Conservation (phyloP, 2,888 invertebrate species). For the Protophormia terraenovae region DNA sequence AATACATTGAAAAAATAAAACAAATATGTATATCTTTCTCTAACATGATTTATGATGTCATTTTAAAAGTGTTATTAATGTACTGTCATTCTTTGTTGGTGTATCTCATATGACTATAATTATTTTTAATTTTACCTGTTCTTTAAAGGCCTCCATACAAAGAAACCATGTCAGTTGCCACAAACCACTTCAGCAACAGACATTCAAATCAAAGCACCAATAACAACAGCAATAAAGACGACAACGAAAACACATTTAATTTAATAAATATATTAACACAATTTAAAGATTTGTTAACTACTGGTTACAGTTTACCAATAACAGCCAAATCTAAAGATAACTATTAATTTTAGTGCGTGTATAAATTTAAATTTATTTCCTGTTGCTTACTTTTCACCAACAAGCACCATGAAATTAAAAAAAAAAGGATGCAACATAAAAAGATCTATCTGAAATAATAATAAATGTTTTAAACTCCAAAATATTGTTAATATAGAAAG, state of each 20-base stretch:
- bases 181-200: not conserved
- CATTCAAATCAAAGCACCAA: not conserved
- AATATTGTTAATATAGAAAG: slow-evolving; percentile 28
- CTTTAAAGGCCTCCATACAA: not conserved
- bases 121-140: slow-evolving; percentile 6
- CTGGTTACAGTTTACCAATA: slow-evolving; percentile 12
- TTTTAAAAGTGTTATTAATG: not conserved
- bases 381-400: not conserved
- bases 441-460: too few species aligned
- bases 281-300: slow-evolving; percentile 29
- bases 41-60: slow-evolving; percentile 11
- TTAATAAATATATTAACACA: slow-evolving; percentile 10
- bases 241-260: not conserved
- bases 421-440: not conserved
- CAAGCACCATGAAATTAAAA: not conserved
- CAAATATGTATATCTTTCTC: too few species aligned
- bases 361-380: slow-evolving; percentile 9
- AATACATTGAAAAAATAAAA: too few species aligned
- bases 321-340: not conserved
- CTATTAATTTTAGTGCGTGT: slow-evolving; percentile 17
- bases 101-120: not conserved
- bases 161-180: not conserved
- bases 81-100: not conserved
- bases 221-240: not conserved
- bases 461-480: not conserved